Conservation (phyloP, 2,888 invertebrate species). For the Dasypolia templi region DNA sequence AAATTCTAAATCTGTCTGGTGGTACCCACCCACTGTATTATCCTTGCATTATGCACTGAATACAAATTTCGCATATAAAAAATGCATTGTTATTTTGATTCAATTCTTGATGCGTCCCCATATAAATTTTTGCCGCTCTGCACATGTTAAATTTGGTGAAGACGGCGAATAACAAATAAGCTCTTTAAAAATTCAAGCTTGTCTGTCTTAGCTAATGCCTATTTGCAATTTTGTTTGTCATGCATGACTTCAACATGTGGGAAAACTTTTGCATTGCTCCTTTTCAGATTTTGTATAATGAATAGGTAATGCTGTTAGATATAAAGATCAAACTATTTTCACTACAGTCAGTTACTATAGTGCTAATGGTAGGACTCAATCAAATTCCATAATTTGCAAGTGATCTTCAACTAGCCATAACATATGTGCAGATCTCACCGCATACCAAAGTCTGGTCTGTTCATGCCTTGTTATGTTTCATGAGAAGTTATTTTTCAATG, state of each 20-base stretch:
- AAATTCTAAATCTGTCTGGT: conserved; percentile 80
- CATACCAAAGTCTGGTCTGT: conserved; percentile 23
- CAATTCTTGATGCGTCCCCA: conserved; percentile 80
- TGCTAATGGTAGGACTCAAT: too few relatives aligned
- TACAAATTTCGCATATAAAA: conserved; percentile 81
- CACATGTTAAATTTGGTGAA: conserved; percentile 69
- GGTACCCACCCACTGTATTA: conserved; percentile 87
- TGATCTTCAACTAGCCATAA: neutral
- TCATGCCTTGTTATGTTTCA: conserved; percentile 45
- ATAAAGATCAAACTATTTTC: neutral
- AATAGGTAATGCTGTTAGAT: neutral
- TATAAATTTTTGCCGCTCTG: conserved; percentile 78
- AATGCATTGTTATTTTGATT: conserved; percentile 84
- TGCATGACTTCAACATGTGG: conserved; percentile 29
- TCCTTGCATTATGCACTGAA: conserved; percentile 82
- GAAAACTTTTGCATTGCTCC: conserved; percentile 30
- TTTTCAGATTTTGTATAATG: conserved; percentile 18
- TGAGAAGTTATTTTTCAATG: conserved; percentile 42
- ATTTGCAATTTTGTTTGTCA: conserved; percentile 57
- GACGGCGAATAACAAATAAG: conserved; percentile 59
- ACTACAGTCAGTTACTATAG: neutral
- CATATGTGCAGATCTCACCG: conserved; percentile 3
- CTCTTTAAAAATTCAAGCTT: conserved; percentile 49
- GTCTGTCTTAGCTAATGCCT: conserved; percentile 57
- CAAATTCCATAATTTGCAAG: neutral